These are phyloP conservation scores for Ispidina picta DNA, from an alignment of 2,797 vertebrate species.

Conservation along the genomic window DNA sequence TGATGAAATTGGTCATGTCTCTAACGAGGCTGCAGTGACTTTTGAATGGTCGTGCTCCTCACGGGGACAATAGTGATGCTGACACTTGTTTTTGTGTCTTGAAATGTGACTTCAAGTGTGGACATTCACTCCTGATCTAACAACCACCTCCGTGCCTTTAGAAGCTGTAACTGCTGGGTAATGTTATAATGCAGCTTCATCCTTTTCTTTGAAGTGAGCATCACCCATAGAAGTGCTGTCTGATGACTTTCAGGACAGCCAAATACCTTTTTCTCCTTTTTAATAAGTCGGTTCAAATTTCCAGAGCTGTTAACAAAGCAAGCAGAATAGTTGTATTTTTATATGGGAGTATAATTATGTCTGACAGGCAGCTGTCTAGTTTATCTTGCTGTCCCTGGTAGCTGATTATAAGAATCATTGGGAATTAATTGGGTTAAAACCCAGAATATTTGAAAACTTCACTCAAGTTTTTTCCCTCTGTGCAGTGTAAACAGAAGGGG, in stretches of 20 bases:
- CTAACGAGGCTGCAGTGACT: neutral
- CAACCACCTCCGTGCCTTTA: neutral
- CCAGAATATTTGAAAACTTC: conserved; percentile 3
- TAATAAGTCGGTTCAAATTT: neutral
- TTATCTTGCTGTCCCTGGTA: neutral
- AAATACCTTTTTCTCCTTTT: neutral
- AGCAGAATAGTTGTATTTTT: conserved; percentile 29
- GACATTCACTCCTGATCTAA: neutral
- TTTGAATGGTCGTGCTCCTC: neutral
- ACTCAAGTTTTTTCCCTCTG: neutral
- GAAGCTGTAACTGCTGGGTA: neutral
- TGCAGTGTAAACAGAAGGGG: neutral
- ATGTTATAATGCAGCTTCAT: neutral
- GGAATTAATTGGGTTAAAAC: conserved; percentile 36
- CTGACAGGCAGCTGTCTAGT: conserved; percentile 6
- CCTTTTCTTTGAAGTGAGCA: neutral
- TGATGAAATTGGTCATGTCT: conserved; percentile 14
- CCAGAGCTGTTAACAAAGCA: conserved; percentile 47
- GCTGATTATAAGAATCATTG: neutral
- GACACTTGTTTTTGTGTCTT: neutral
- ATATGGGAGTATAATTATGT: conserved; percentile 16
- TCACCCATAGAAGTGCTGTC: neutral
- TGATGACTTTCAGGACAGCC: neutral
- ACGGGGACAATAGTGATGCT: neutral
- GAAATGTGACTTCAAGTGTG: neutral